Evolutionary conservation across 2,797 vertebrate species (phyloP).

Genomic region (Takifugu rubripes): DNA sequence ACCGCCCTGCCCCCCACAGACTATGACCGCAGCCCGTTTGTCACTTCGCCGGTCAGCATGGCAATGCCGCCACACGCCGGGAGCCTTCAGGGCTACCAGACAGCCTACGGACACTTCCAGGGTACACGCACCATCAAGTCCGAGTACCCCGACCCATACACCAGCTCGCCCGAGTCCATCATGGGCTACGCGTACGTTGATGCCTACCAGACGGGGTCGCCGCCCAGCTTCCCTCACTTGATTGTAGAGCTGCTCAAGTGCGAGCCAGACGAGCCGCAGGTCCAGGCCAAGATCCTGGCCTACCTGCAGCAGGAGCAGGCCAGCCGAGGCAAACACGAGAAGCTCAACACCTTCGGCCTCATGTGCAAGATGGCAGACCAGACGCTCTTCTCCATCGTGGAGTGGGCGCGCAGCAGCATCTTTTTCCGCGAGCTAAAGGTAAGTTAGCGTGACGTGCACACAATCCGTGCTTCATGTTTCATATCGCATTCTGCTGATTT

Average conservation of each 20-base stretch:
- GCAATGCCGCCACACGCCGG: constrained; percentile 90
- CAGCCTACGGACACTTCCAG: constrained; percentile 90
- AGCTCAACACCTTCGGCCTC: constrained; percentile 96
- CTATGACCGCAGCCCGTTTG: constrained; percentile 97
- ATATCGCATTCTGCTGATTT: constrained; percentile 1
- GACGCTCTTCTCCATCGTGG: constrained; percentile 98
- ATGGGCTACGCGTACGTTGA: constrained; percentile 96
- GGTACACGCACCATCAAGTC: constrained; percentile 95
- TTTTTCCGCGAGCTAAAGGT: constrained; percentile 99
- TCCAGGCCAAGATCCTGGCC: constrained; percentile 92
- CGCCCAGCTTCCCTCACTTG: constrained; percentile 91
- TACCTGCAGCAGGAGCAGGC: constrained; percentile 97
- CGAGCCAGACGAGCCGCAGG: constrained; percentile 95
- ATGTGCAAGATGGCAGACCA: constrained; percentile 99
- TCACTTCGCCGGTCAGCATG: constrained; percentile 97
- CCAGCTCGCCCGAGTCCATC: constrained; percentile 94
- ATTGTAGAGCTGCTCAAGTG: constrained; percentile 97
- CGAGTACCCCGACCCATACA: constrained; percentile 97
- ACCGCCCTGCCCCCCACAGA: constrained; percentile 93
- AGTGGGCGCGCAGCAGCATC: constrained; percentile 98
- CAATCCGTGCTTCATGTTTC: neutral
- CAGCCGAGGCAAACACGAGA: constrained; percentile 90
- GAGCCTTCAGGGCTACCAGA: constrained; percentile 93
- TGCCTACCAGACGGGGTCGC: constrained; percentile 87
- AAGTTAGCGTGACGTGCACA: constrained; percentile 26